These are phyloP conservation scores for Micronisus gabar DNA, from an alignment of 2,113 vertebrate genomes.

Conservation along the genomic window DNA sequence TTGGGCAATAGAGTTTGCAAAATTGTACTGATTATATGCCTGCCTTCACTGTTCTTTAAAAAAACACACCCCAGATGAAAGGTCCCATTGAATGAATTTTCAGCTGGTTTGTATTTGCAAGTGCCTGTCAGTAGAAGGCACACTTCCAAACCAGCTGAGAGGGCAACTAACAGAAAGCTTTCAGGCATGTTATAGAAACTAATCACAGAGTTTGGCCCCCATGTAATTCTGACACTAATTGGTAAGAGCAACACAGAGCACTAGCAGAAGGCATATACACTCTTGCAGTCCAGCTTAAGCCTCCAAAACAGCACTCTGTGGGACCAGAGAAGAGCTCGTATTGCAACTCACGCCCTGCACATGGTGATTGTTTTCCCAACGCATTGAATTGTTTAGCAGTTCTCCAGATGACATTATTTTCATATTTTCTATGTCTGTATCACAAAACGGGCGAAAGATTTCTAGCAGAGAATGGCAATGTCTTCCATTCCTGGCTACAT, in stretches of 20 bases:
- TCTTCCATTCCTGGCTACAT: neutral
- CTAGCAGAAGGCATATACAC: neutral
- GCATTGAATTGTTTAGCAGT: neutral
- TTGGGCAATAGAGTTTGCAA: neutral
- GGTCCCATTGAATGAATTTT: neutral
- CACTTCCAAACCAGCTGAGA: neutral
- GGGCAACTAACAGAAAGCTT: neutral
- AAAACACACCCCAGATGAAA: neutral
- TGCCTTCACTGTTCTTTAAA: neutral
- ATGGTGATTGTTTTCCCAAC: accelerated
- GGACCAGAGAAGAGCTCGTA: neutral
- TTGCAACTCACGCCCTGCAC: neutral
- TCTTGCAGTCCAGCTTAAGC: neutral
- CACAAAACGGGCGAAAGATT: neutral
- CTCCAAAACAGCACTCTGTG: neutral
- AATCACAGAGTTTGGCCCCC: neutral
- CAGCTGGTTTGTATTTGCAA: neutral
- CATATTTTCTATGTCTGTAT: neutral
- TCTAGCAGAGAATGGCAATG: neutral
- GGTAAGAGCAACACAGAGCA: neutral
- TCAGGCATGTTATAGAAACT: neutral
- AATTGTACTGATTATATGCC: neutral
- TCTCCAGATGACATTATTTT: neutral
- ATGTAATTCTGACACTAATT: neutral
- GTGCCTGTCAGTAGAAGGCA: neutral